Base-by-base conservation (phyloP, 2,797 vertebrate species). In the Mus spretus region DNA sequence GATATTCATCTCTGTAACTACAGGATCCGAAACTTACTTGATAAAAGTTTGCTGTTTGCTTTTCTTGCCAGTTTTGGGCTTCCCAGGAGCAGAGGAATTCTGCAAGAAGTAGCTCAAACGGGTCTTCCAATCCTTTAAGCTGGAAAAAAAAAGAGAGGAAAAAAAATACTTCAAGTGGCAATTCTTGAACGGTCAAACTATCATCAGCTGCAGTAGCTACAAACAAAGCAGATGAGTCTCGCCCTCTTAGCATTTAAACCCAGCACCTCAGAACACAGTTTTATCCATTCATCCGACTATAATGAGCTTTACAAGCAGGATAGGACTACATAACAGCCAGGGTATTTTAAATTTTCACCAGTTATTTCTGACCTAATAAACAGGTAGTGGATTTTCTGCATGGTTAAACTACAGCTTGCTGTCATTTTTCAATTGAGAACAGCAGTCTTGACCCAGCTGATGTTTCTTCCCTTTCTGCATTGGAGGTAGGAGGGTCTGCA, bases 71-170 rank as follows among this genome's bases (percentile, higher is more conserved):
- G 97, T 12, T 44, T 98, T 98, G 81, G 96, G 90, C 57, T 98
- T 99, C 26, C 96, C 96, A 50, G 98, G 96, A 90, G 70, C 97
- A 89, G 98, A 98, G 17, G 98, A 98, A 92, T 99, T 98, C 94
- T 98, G 98, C 92, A 99, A 95, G 96, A 99, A 98, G 85, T 98
- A 99, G 96, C 98, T 99, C 96, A 99, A 96, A 19, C 98, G 98
- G 0, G 97, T 96, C 95, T 99, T 99, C 99, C 99, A 99, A 59
- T 99, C 98, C 94, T 98, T 99, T 91, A 99, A 98, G 40, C 99
- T 99, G 78, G 1, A 97, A 89, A 26, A 95, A 34, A 89, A 14
- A 7, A 31, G 89, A 28, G 88, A 26, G 1, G 1, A 79, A 70
- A 34, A 59, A 19, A 8, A 0, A 53, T 83, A 79, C 74, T 87